These are phyloP conservation scores for Edolisoma coerulescens DNA, from an alignment of 2,113 vertebrate genomes.

Conservation along the genomic window DNA sequence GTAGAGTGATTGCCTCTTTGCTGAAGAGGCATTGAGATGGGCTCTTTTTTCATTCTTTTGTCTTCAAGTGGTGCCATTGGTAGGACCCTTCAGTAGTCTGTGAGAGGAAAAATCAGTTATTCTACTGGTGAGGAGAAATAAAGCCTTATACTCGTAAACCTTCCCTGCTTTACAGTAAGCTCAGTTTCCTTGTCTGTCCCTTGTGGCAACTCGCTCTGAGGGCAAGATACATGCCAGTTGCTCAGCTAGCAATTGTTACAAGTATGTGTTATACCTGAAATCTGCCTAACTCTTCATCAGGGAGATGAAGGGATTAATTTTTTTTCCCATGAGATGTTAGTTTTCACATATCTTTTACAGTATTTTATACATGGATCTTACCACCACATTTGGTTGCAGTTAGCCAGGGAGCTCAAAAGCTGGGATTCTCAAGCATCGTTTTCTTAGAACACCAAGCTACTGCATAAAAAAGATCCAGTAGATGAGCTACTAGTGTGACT, in stretches of 20 bases:
- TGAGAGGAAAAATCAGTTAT: neutral
- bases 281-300: neutral
- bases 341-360: neutral
- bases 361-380: neutral
- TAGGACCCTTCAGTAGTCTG: neutral
- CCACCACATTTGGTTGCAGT: neutral
- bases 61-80: neutral
- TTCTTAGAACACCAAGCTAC: neutral
- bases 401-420: neutral
- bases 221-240: neutral
- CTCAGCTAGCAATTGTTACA: neutral
- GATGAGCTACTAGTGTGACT: neutral
- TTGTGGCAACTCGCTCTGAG: neutral
- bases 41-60: neutral
- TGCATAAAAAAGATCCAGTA: neutral
- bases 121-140: neutral
- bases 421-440: accelerated
- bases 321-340: neutral
- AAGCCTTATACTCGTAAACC: neutral
- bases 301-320: neutral
- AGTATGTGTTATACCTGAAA: neutral
- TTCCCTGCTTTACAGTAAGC: neutral
- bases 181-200: neutral
- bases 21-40: neutral
- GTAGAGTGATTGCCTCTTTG: neutral